A percentile compares a stretch with the other conserved stretches of the same genome.
These are phyloP conservation scores for Nannobrachium achirus DNA, from an alignment of 2,113 vertebrate species.

Conservation along the genomic window DNA sequence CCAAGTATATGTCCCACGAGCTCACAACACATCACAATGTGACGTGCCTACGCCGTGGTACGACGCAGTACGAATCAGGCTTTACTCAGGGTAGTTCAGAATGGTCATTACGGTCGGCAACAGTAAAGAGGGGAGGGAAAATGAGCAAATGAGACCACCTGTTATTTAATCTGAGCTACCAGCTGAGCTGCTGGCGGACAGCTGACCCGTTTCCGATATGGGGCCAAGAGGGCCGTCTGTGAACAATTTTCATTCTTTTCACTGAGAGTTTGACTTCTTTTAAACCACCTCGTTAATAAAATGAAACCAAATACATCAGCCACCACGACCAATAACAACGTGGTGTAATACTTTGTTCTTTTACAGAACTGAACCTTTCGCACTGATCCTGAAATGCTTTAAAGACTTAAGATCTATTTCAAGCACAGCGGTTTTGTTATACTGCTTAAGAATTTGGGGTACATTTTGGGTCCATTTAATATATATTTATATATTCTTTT, in stretches of 20 bases:
- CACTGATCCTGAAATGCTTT: background rate
- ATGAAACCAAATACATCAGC: slow-evolving; percentile 42
- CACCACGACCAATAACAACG: background rate
- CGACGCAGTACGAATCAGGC: background rate
- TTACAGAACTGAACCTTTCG: background rate
- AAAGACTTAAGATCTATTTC: background rate
- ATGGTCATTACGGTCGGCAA: slow-evolving; percentile 11
- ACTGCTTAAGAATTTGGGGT: background rate
- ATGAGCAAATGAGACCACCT: slow-evolving; percentile 58
- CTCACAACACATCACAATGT: too few species aligned
- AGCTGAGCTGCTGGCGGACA: slow-evolving; percentile 63
- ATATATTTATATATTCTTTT: too few species aligned
- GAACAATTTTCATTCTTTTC: slow-evolving; percentile 71
- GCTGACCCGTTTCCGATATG: slow-evolving; percentile 40
- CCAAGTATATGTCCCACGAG: slow-evolving; percentile 20
- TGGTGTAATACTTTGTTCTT: background rate
- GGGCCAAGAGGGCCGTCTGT: slow-evolving; percentile 39
- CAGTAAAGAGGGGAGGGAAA: slow-evolving; percentile 20
- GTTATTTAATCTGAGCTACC: slow-evolving; percentile 65
- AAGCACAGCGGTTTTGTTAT: background rate
- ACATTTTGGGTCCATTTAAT: too few species aligned
- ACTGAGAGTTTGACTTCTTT: slow-evolving; percentile 37
- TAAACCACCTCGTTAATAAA: slow-evolving; percentile 43
- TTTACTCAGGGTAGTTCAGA: slow-evolving; percentile 1
- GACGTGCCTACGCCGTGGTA: too few species aligned